phyloP scores from a whole-genome alignment of 92 coral and sea anemone species.

The Palythoa heliodiscus region DNA sequence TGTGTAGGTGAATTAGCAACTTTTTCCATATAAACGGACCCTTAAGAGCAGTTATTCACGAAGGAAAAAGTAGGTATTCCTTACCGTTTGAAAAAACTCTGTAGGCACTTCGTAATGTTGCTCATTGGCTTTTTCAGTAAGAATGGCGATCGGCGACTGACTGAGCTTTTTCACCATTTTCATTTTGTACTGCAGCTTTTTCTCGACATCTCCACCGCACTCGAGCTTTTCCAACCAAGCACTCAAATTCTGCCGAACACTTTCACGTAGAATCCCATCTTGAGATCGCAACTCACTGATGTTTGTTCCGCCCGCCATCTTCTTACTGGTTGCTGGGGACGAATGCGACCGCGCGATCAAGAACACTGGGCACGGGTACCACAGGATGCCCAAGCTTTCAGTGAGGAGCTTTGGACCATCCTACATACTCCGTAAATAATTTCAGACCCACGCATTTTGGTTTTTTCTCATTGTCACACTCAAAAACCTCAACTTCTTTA shows the following conservation, averaged over 20 bases:
- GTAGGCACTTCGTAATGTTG: slow-evolving; percentile 91
- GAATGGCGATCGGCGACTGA: slow-evolving; percentile 70
- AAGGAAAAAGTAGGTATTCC: neutral
- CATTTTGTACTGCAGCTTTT: slow-evolving; percentile 71
- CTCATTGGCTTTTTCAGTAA: slow-evolving; percentile 72
- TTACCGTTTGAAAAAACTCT: slow-evolving; percentile 79
- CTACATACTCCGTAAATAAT: too few relatives aligned
- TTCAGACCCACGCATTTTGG: too few relatives aligned
- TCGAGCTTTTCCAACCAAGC: slow-evolving; percentile 72
- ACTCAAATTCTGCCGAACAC: slow-evolving; percentile 74
- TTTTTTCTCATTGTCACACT: too few relatives aligned
- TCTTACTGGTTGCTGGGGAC: neutral
- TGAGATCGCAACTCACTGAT: slow-evolving; percentile 36
- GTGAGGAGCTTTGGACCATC: too few relatives aligned
- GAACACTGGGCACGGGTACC: too few relatives aligned
- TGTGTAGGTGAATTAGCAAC: too few relatives aligned
- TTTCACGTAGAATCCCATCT: slow-evolving; percentile 72
- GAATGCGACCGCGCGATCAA: neutral
- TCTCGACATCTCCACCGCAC: slow-evolving; percentile 77
- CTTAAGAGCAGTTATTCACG: too few relatives aligned
- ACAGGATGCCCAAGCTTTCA: too few relatives aligned
- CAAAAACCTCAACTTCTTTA: too few relatives aligned
- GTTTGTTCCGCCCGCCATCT: slow-evolving; percentile 44
- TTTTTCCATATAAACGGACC: too few relatives aligned
- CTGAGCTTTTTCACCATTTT: slow-evolving; percentile 74